Conservation (phyloP, 2,113 vertebrate species). For the Puntigrus tetrazona region DNA sequence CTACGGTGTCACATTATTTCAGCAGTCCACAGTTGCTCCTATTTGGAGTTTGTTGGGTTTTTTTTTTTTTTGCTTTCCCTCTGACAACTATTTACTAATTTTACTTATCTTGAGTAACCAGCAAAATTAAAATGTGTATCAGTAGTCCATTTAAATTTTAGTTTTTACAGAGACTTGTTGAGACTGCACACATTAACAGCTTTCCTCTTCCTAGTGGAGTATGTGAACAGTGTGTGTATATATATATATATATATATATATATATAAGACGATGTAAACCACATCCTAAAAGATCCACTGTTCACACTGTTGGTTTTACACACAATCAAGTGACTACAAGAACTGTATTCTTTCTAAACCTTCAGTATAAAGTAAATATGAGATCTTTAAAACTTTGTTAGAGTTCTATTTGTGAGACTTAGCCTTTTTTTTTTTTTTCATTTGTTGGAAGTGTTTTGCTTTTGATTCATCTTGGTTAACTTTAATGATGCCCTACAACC, state of each 20-base stretch:
- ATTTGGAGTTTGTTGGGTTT: background rate
- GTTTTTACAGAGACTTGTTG: background rate
- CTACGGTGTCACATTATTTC: background rate
- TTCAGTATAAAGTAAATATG: slow-evolving; percentile 4
- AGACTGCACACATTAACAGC: background rate
- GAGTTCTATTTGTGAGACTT: background rate
- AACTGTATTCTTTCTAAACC: background rate
- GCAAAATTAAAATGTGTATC: background rate
- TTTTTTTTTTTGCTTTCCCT: background rate
- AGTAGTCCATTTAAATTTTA: background rate
- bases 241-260: background rate
- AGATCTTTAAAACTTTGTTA: slow-evolving; percentile 4
- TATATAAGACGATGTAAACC: background rate
- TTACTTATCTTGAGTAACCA: background rate
- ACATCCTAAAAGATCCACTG: background rate
- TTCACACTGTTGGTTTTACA: slow-evolving; percentile 8
- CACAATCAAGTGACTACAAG: background rate
- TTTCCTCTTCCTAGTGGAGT: background rate
- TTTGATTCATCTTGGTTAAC: slow-evolving; percentile 9
- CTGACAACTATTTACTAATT: slow-evolving; percentile 8
- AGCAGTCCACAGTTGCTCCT: background rate
- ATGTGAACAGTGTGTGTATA: background rate
- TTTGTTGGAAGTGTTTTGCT: slow-evolving; percentile 22
- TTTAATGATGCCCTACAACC: background rate
- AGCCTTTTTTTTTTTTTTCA: background rate